Evolutionary conservation across 2,888 invertebrate genomes (phyloP).

Genomic region (Eilema depressum): DNA sequence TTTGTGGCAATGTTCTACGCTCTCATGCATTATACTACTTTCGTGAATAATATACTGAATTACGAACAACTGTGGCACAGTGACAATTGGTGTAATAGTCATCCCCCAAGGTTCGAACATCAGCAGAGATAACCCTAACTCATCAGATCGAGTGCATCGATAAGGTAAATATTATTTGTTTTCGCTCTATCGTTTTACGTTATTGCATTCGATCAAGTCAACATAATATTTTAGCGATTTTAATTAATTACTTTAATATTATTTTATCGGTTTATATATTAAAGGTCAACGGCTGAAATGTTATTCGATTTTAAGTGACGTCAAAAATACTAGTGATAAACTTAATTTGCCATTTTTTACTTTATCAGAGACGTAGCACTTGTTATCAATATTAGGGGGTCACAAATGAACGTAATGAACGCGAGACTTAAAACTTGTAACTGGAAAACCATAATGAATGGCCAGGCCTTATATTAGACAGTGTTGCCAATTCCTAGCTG

Average conservation of each 20-base stretch:
- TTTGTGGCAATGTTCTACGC: conserved; percentile 85
- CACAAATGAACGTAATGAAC: conserved; percentile 31
- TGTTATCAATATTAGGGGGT: conserved; percentile 50
- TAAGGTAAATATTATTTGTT: conserved; percentile 81
- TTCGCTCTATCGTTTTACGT: conserved; percentile 27
- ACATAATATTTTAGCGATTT: not conserved
- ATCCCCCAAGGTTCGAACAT: conserved; percentile 81
- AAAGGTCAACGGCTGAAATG: conserved; percentile 45
- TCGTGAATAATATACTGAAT: conserved; percentile 70
- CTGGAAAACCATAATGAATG: conserved; percentile 2
- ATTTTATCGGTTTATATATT: not conserved
- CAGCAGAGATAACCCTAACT: conserved; percentile 79
- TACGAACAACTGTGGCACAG: conserved; percentile 85
- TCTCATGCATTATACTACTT: conserved; percentile 77
- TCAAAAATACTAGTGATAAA: conserved; percentile 61
- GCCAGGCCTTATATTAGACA: conserved; percentile 50
- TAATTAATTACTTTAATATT: not conserved
- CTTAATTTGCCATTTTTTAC: conserved; percentile 51
- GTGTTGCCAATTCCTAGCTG: conserved; percentile 52
- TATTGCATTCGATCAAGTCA: conserved; percentile 3
- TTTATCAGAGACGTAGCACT: conserved; percentile 17
- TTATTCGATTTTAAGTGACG: conserved; percentile 62
- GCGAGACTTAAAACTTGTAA: conserved; percentile 8
- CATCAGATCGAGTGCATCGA: conserved; percentile 69
- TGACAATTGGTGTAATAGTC: conserved; percentile 84